Evolutionary conservation across 2,113 vertebrate genomes (phyloP).

Genomic region (Mus spicilegus): DNA sequence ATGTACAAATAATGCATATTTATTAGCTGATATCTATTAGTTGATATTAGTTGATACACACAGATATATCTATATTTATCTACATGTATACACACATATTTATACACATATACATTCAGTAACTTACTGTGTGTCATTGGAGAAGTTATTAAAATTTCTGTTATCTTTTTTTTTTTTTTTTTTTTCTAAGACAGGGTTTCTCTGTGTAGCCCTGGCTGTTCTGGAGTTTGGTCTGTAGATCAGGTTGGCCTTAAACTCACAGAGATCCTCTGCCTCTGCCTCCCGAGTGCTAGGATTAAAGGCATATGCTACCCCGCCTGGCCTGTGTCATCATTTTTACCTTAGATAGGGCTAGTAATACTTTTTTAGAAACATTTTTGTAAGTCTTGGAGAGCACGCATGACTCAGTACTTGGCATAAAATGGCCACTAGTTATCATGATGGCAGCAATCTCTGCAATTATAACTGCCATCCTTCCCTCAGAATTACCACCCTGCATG

Average conservation of each 20-base stretch:
- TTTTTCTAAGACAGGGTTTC: not conserved
- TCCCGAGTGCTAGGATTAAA: not conserved
- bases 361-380: not conserved
- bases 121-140: not conserved
- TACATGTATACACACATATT: not conserved
- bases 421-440: not conserved
- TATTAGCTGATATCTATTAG: not conserved
- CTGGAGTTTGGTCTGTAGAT: not conserved
- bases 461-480: not conserved
- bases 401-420: not conserved
- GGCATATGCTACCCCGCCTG: accelerated
- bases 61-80: no score
- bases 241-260: not conserved
- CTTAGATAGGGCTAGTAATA: not conserved
- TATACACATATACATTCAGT: not conserved
- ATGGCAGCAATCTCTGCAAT: not conserved
- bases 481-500: not conserved
- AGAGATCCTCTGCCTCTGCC: not conserved
- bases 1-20: not conserved
- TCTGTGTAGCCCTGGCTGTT: not conserved
- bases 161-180: not conserved
- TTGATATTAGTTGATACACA: not conserved
- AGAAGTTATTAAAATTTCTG: constrained; percentile 21
- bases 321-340: not conserved
- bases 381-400: not conserved